phyloP scores from a whole-genome alignment of 2,888 invertebrate species.

The Epinotia bilunana region DNA sequence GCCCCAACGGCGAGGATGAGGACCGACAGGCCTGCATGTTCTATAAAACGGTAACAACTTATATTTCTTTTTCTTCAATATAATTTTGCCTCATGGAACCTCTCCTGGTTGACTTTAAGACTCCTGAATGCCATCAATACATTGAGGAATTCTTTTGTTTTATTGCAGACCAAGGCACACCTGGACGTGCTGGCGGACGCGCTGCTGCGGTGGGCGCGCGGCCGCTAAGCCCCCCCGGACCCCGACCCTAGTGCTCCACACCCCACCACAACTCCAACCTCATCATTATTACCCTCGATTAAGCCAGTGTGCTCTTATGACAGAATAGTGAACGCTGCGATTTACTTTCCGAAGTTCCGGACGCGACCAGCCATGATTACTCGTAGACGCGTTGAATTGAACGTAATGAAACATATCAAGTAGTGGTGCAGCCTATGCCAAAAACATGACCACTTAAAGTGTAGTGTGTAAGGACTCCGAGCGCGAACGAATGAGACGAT shows the following conservation, averaged over 20 bases:
- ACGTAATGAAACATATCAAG: constrained; percentile 83
- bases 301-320: constrained; percentile 61
- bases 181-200: constrained; percentile 97
- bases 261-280: constrained; percentile 69
- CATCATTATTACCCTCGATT: constrained; percentile 60
- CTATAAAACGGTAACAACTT: neutral
- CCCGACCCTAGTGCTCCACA: constrained; percentile 63
- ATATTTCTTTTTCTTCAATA: neutral
- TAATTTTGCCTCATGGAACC: neutral
- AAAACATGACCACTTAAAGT: constrained; percentile 76
- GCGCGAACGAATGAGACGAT: constrained; percentile 57
- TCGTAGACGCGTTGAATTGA: constrained; percentile 72
- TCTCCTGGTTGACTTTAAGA: too few relatives aligned
- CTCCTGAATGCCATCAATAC: neutral
- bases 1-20: constrained; percentile 84
- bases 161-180: constrained; percentile 96
- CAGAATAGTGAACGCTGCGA: constrained; percentile 73
- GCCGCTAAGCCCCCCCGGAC: constrained; percentile 87
- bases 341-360: constrained; percentile 68
- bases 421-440: constrained; percentile 78
- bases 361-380: constrained; percentile 77
- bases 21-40: neutral
- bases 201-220: constrained; percentile 96
- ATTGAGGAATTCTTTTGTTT: constrained; percentile 2
- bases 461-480: constrained; percentile 78